Base-by-base conservation (phyloP, 2,113 vertebrate species). In the Xenus cinereus region DNA sequence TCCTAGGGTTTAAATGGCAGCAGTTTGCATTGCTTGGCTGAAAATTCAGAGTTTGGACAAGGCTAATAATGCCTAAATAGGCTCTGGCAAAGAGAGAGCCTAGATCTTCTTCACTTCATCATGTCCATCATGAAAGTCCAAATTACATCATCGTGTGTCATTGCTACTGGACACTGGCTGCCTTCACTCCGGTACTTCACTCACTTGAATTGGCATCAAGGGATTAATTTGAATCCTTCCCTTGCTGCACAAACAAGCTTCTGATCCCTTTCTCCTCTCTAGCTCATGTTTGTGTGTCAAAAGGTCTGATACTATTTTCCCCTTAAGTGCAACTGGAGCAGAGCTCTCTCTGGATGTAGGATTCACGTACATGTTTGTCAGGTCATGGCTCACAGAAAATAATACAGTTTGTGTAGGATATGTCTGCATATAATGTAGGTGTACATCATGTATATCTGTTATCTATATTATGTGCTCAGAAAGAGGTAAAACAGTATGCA, bases 331-430 rank as follows among this genome's bases (percentile, higher is more conserved):
- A 74, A 16, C 26, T 68, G 80, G 46, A 74, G 26, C 8, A 35
- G 46, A 78, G 30, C 19, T 62, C 1, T 62, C 1, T 53, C 39
- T 48, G 45, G 37, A 32, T 54, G 33, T 54, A 82, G 63, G 7
- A 2, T 64, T 60, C 32, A 3, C 0, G 2, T 71, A 10, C 0
- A 1, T 73, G 26, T 35, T 71, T 90, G 51, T 30, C 32, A 53
- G 33, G 53, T 71, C 7, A 4, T 5, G 28, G 43, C 35, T 71
- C 81, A 46, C 33, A 90, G 71, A 46, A 69, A 33, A 24, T 22
- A 13, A 17, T 76, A 35, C 6, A 10, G 10, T 66, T 15, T 22
- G 26, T 41, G 18, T 35, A 46, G 43, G 71, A 41, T n/a, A 16
- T 32, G 3, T 60, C 39, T 93, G 53, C 13, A 10, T n/a, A 4